Evolutionary conservation across 1,140 invertebrate genomes (phyloP).

Genomic region (Drosophila pseudoananassae): DNA sequence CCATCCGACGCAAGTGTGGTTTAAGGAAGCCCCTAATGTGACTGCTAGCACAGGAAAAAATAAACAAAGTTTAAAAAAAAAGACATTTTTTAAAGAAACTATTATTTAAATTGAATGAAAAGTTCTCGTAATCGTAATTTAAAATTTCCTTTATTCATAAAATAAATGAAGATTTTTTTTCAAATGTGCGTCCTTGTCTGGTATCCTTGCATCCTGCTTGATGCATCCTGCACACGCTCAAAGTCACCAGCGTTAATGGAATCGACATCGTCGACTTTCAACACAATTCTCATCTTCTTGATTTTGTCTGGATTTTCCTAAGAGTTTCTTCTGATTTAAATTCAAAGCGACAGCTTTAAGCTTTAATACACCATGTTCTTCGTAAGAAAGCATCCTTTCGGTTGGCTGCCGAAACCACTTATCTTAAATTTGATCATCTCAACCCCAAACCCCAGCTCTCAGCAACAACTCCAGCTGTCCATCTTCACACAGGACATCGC

Average conservation of each 20-base stretch:
- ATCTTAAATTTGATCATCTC: conserved; percentile 48
- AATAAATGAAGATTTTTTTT: not conserved
- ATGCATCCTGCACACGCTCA: not conserved
- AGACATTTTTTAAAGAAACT: not conserved
- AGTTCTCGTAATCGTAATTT: too few relatives aligned
- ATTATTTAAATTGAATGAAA: too few relatives aligned
- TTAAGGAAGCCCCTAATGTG: not conserved
- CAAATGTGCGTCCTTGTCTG: conserved; percentile 17
- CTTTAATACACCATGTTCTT: conserved; percentile 16
- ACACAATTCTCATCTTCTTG: conserved; percentile 40
- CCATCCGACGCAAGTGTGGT: conserved; percentile 26
- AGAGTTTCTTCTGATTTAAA: not conserved
- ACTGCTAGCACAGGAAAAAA: not conserved
- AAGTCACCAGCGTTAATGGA: conserved; percentile 24
- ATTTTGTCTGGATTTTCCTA: conserved; percentile 12
- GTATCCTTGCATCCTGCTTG: conserved; percentile 34
- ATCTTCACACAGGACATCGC: conserved; percentile 33
- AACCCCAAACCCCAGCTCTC: not conserved
- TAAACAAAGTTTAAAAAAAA: not conserved
- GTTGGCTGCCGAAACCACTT: conserved; percentile 42
- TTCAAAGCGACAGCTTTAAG: conserved; percentile 21
- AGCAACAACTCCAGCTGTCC: conserved; percentile 39
- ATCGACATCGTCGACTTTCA: conserved; percentile 1
- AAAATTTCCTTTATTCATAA: too few relatives aligned
- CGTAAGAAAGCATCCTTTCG: conserved; percentile 28